Percentiles rank a stretch among this genome's conserved stretches.
Conservation (phyloP, 2,113 vertebrate genomes). For the Cyanoliseus patagonus region DNA sequence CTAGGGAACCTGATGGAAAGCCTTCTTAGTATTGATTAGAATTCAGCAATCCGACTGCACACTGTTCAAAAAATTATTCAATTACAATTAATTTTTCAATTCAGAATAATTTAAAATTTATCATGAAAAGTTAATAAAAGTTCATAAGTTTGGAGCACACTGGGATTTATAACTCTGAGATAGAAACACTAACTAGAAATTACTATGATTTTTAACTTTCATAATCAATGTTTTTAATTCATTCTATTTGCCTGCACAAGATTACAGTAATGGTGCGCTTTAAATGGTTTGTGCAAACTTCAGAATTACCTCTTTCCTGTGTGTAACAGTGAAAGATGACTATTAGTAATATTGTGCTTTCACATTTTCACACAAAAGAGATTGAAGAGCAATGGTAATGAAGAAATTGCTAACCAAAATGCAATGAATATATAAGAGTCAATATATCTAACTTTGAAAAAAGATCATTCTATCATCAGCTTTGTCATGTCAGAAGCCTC, state of each 20-base stretch:
- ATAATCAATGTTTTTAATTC: background rate
- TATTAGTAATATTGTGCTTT: background rate
- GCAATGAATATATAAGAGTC: background rate
- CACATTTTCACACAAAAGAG: background rate
- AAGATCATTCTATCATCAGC: background rate
- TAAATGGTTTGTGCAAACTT: background rate
- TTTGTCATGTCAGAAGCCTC: background rate
- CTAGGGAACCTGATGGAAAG: constrained; percentile 48
- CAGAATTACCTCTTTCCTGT: background rate
- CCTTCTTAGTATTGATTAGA: constrained; percentile 58
- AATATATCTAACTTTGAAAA: background rate
- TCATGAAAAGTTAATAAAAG: constrained; percentile 32
- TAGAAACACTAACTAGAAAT: background rate
- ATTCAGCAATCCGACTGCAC: constrained; percentile 50
- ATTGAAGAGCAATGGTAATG: background rate
- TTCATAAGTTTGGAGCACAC: background rate
- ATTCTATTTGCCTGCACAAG: background rate
- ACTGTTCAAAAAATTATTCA: constrained; percentile 56
- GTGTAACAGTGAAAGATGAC: background rate
- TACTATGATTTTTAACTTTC: background rate
- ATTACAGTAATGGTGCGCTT: background rate
- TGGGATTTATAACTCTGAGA: background rate
- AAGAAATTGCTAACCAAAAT: background rate
- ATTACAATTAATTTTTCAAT: constrained; percentile 62
- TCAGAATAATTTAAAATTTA: constrained; percentile 55